Percentiles rank a stretch among this genome's conserved stretches.
phyloP scores from a whole-genome alignment of 2,113 vertebrate genomes.

The Stercorarius parasiticus region DNA sequence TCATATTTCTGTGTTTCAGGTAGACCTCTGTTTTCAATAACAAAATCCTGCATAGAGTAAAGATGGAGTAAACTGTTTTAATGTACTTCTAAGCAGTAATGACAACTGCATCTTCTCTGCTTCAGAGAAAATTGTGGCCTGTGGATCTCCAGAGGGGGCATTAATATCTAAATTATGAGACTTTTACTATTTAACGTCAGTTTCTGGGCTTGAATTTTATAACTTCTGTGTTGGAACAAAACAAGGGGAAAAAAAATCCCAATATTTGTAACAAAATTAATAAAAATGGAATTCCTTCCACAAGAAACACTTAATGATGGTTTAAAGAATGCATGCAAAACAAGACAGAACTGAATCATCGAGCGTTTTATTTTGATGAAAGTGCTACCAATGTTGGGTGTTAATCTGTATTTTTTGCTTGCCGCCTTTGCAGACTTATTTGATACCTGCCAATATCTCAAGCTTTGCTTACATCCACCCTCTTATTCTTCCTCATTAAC shows the following conservation, averaged over 20 bases:
- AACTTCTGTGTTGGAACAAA: not conserved
- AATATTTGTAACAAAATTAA: not conserved
- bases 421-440: not conserved
- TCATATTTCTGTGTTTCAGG: not conserved
- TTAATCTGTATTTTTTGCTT: conserved; percentile 22
- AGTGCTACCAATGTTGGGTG: not conserved
- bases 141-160: not conserved
- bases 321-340: not conserved
- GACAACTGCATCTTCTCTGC: not conserved
- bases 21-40: not conserved
- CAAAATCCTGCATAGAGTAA: not conserved
- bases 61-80: not conserved
- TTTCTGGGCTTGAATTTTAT: not conserved
- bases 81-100: not conserved
- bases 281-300: not conserved
- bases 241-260: not conserved
- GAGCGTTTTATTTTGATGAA: not conserved
- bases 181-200: not conserved
- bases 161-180: not conserved
- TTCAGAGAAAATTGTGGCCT: not conserved
- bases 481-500: conserved; percentile 40
- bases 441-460: not conserved
- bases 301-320: not conserved
- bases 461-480: not conserved
- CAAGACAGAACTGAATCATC: not conserved